Evolutionary conservation across 2,888 invertebrate genomes (phyloP).

Genomic region (Apamea epomidion): DNA sequence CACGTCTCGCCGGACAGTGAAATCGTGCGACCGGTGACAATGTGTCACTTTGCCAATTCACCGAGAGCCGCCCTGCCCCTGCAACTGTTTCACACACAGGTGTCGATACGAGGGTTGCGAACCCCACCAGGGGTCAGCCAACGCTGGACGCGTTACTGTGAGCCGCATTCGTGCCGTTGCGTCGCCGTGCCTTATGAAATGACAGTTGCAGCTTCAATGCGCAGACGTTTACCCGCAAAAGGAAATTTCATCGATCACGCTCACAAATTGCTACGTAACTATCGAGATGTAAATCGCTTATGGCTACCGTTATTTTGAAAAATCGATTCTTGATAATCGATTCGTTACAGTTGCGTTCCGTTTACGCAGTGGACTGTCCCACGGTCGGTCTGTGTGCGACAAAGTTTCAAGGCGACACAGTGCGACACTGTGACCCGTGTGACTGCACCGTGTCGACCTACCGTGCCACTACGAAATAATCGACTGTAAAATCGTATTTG

Average conservation of each 20-base stretch:
- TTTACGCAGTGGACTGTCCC: constrained; percentile 85
- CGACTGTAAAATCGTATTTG: constrained; percentile 82
- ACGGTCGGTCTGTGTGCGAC: constrained; percentile 79
- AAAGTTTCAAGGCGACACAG: constrained; percentile 67
- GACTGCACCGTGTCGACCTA: constrained; percentile 77
- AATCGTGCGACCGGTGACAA: constrained; percentile 89
- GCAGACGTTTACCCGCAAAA: constrained; percentile 87
- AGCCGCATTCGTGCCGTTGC: constrained; percentile 80
- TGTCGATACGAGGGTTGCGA: constrained; percentile 45
- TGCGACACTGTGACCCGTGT: constrained; percentile 69
- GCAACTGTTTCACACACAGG: constrained; percentile 52
- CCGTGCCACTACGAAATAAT: constrained; percentile 79
- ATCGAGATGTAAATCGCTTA: constrained; percentile 88
- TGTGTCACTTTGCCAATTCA: constrained; percentile 83
- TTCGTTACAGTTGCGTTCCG: constrained; percentile 87
- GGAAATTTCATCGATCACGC: constrained; percentile 89
- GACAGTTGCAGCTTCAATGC: constrained; percentile 88
- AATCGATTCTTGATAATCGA: constrained; percentile 88
- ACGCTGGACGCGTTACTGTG: constrained; percentile 78
- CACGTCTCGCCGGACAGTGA: constrained; percentile 89
- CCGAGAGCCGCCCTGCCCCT: constrained; percentile 70
- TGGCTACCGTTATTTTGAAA: constrained; percentile 89
- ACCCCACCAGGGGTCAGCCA: constrained; percentile 72
- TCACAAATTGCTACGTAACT: constrained; percentile 88
- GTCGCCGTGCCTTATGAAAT: constrained; percentile 88